Evolutionary conservation across 2,797 vertebrate genomes (phyloP), one percentile per base, ranked within the genome.

Genomic region (Notoglanidium macrostoma): DNA sequence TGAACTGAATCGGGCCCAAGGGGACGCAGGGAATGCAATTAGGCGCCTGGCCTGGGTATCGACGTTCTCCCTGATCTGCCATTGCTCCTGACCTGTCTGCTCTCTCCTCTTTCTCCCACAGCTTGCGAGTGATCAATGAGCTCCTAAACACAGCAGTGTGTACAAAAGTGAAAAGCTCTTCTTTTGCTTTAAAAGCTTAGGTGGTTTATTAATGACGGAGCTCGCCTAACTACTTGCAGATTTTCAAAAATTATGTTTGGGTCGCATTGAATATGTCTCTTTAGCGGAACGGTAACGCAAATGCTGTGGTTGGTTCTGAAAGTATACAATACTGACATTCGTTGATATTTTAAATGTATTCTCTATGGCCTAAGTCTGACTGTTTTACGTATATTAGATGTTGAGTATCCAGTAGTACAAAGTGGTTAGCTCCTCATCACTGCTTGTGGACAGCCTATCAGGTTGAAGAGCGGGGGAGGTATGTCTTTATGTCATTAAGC

Each of bases 1-100:
- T 14, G 17, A 70, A n/a, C 17, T 78, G 9, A 67, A 19, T 44
- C 40, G 3, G 49, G 46, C 5, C 35, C 10, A 5, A n/a, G n/a
- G 63, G 72, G 73, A 79, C 21, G 29, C 10, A 1, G 44, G 74
- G 59, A 82, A 21, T 82, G 57, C 72, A 87, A 82, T 86, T 88
- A 87, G 81, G 10, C 5, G 61, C 2, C 35, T 67, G 51, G 74
- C 70, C 77, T 65, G 15, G n/a, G 21, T 86, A 84, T 87, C 10
- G 32, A 84, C 67, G 79, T 76, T 57, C 51, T 49, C 49, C 59
- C 74, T 61, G 21, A 67, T 76, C 55, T 65, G 44, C 54, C 84
- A 44, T 40, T 82, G 61, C 44, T 77, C 81, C 54, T 74, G 83
- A 63, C 40, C 70, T 9, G n/a, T 77, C 44, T 85, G 46, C 72